phyloP scores from a whole-genome alignment of 2,888 invertebrate species.

The Macaria liturata region DNA sequence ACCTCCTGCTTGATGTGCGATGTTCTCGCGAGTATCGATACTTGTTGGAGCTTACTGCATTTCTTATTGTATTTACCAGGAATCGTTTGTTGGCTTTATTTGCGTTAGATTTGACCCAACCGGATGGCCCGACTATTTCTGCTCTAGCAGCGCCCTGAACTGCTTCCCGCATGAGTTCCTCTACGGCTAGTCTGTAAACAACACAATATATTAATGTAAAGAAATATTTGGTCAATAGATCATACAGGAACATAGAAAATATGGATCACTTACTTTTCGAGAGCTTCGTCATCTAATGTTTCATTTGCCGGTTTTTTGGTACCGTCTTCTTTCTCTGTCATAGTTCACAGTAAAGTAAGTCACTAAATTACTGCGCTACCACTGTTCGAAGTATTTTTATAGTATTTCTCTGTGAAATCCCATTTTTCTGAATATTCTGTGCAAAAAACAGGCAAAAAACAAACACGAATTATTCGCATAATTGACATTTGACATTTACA shows the following conservation, averaged over 20 bases:
- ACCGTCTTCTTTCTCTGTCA: conserved; percentile 77
- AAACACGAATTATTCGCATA: conserved; percentile 43
- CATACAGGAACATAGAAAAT: background rate
- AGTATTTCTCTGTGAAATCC: conserved; percentile 40
- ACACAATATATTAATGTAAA: background rate
- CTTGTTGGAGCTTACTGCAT: conserved; percentile 75
- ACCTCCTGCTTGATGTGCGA: conserved; percentile 50
- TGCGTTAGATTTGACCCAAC: conserved; percentile 81
- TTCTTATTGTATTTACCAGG: conserved; percentile 72
- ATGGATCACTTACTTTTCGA: conserved; percentile 66
- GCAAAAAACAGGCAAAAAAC: conserved; percentile 44
- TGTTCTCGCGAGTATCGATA: conserved; percentile 58
- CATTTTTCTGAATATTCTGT: conserved; percentile 43
- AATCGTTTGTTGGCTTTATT: conserved; percentile 81
- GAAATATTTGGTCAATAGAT: background rate
- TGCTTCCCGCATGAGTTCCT: conserved; percentile 84
- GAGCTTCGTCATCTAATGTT: conserved; percentile 74
- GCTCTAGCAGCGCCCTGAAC: conserved; percentile 84
- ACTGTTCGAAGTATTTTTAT: conserved; percentile 15
- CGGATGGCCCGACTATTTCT: conserved; percentile 83
- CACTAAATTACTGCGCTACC: conserved; percentile 14
- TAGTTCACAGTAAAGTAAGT: conserved; percentile 60
- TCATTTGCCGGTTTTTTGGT: conserved; percentile 69
- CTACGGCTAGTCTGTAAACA: conserved; percentile 78
- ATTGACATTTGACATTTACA: conserved; percentile 21